Evolutionary conservation across 2,888 invertebrate genomes (phyloP), one percentile per base, ranked within the genome.

Genomic region (Xanthia icteritia): DNA sequence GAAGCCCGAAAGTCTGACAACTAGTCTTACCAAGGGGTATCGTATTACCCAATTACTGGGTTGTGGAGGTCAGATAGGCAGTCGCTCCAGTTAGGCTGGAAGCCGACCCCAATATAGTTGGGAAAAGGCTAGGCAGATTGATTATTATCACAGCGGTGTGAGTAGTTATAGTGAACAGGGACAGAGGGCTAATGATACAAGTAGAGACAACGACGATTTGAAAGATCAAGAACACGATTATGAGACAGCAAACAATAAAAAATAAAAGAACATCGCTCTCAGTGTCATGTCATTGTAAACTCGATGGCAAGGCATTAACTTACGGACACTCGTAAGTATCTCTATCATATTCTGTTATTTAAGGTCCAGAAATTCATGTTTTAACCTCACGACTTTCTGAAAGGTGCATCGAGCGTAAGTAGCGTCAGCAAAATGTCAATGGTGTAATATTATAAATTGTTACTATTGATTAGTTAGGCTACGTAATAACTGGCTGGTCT

Each of bases 401-500:
- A 78, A 82, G 80, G 82, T 83, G 76, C 81, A 70, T 73, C 67
- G 5, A 61, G 45, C 63, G 31, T 31, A 60, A 73, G 69, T 20
- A 71, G 67, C 72, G 48, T 42, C 63, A 68, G 76, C 48, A 71
- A 86, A 86, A 80, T 84, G 84, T 83, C 81, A 81, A 56, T 83
- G 69, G 66, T 79, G 81, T 76, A 86, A 79, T 77, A 80, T 39
- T 42, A 72, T 72, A 76, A 78, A 77, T 76, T 54, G 67, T 82
- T 66, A 61, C 79, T 39, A 70, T 85, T 79, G 74, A 81, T 84
- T 81, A 68, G 81, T 84, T 27, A 63, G 17, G 39, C 84, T 68
- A 73, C 54, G 84, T 84, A 84, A 84, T 75, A 73, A 56, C 54
- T n/a, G 23, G 42, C 63, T 36, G 27, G 64, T 48, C n/a, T 17